A percentile compares a stretch with the other conserved stretches of the same genome.
Evolutionary conservation across 2,113 vertebrate genomes (phyloP).

Genomic region (Mastomys coucha): DNA sequence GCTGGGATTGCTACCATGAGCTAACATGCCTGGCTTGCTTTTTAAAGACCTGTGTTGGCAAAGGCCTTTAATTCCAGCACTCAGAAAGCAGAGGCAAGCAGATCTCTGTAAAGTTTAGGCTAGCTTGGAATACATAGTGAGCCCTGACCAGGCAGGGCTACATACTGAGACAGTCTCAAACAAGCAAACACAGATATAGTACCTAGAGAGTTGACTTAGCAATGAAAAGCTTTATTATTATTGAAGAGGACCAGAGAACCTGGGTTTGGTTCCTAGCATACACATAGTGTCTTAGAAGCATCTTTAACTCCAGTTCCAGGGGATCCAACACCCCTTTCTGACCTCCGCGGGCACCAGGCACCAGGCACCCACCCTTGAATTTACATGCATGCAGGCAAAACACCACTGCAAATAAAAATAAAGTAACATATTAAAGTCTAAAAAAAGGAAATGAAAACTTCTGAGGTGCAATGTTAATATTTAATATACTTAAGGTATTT

Average conservation of each 20-base stretch:
- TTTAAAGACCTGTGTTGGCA: not conserved
- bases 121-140: not conserved
- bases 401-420: not conserved
- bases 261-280: not conserved
- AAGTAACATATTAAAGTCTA: not conserved
- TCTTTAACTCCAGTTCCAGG: not conserved
- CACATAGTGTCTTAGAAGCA: not conserved
- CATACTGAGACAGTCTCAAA: not conserved
- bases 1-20: not conserved
- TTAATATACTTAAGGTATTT: constrained; percentile 56
- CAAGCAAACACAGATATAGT: not conserved
- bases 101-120: not conserved
- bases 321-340: not conserved
- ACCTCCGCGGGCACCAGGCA: not conserved
- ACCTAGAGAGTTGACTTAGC: not conserved
- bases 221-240: not conserved
- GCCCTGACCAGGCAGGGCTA: not conserved
- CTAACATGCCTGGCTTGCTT: not conserved
- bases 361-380: not conserved
- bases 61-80: not conserved
- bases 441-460: not conserved
- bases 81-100: not conserved
- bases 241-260: not conserved
- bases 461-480: not conserved
- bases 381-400: not conserved